A percentile compares a stretch with the other conserved stretches of the same genome.
Evolutionary conservation across 2,113 vertebrate species (phyloP).

Genomic region (Tyto alba): DNA sequence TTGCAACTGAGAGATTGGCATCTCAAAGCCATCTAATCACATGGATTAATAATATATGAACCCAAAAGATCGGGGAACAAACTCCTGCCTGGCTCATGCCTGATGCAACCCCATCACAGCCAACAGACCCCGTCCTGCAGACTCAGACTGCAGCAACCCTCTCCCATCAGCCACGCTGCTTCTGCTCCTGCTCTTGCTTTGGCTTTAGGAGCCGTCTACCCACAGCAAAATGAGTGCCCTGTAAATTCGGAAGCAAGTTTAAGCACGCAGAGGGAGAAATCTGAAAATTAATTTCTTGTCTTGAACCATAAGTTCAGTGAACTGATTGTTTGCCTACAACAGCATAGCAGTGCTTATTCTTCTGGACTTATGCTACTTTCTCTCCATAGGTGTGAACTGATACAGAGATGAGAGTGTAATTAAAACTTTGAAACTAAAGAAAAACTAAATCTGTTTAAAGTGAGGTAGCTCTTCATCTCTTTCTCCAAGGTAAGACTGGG

Average conservation of each 20-base stretch:
- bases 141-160: not conserved
- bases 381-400: not conserved
- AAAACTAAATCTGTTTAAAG: not conserved
- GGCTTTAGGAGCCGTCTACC: not conserved
- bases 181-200: not conserved
- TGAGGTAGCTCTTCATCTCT: not conserved
- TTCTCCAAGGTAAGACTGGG: not conserved
- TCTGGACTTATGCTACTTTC: not conserved
- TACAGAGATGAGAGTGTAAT: not conserved
- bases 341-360: not conserved
- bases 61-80: not conserved
- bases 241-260: not conserved
- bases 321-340: not conserved
- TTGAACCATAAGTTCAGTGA: not conserved
- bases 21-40: not conserved
- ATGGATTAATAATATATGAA: not conserved
- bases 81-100: not conserved
- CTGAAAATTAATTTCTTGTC: not conserved
- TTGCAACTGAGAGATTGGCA: not conserved
- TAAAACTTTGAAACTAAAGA: not conserved
- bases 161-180: not conserved
- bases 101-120: not conserved
- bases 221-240: not conserved
- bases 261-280: not conserved
- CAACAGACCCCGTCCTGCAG: not conserved